phyloP scores from a whole-genome alignment of 2,888 invertebrate genomes.

The Tortrix viridana region DNA sequence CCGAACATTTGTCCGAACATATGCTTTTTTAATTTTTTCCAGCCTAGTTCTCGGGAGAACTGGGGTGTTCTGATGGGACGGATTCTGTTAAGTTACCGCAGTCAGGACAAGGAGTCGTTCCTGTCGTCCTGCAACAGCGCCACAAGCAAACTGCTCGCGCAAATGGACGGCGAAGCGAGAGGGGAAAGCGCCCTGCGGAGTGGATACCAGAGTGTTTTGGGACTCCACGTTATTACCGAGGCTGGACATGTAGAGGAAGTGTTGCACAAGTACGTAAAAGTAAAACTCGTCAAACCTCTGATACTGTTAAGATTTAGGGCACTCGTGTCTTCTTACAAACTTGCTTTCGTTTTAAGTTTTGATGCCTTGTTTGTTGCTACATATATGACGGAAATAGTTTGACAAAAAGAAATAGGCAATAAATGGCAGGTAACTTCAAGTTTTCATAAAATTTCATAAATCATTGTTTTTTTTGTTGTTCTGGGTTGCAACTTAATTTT shows the following conservation, averaged over 20 bases:
- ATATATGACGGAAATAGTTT: too few relatives aligned
- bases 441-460: too few relatives aligned
- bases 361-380: too few relatives aligned
- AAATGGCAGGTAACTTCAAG: too few relatives aligned
- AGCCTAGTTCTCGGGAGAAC: conserved; percentile 78
- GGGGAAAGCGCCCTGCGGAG: conserved; percentile 73
- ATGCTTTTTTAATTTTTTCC: conserved; percentile 33
- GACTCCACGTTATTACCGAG: conserved; percentile 74
- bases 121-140: conserved; percentile 69
- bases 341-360: too few relatives aligned
- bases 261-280: conserved; percentile 63
- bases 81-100: conserved; percentile 85
- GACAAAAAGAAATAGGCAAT: too few relatives aligned
- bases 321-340: too few relatives aligned
- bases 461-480: too few relatives aligned
- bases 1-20: background rate
- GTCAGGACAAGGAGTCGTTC: conserved; percentile 63
- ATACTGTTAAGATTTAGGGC: too few relatives aligned
- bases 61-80: conserved; percentile 92
- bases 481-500: too few relatives aligned
- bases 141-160: conserved; percentile 58
- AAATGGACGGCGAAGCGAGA: conserved; percentile 70
- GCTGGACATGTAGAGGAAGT: conserved; percentile 68
- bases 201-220: conserved; percentile 74
- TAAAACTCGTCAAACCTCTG: too few relatives aligned